Evolutionary conservation across 2,888 invertebrate species (phyloP), one percentile per base, ranked within the genome.

Genomic region (Drosophila sordidapex): DNA sequence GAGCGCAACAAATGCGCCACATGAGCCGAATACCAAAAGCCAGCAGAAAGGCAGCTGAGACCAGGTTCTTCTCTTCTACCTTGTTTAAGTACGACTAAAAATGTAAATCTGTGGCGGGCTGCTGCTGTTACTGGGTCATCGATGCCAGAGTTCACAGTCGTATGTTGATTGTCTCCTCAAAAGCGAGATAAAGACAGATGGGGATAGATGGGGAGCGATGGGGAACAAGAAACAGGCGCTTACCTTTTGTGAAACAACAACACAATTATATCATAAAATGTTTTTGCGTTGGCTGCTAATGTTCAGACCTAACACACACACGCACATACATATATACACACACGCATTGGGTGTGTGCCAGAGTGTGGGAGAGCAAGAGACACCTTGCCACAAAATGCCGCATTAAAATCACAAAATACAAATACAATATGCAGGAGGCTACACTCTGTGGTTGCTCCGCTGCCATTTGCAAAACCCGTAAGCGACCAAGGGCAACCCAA

Each of bases 401-500:
- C 85, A 86, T 89, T 86, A 87, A 89, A 89, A 89, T 86, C 89
- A 82, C 85, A 84, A 87, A 87, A 87, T 74, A 87, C 87, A 87
- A 86, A 84, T 82, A 86, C 81, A 82, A 81, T 82, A 82, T 82
- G 82, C 82, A 76, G 51, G 54, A 68, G 48, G 48, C 11, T 58
- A 79, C 70, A 71, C 56, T 63, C 71, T 79, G 80, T 54, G 80
- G 71, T 53, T 70, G 62, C 66, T 64, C 38, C 62, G 52, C 21
- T 21, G 53, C 54, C 25, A 54, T 36, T 54, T 54, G 36, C 54
- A 46, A 56, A 67, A 48, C 58, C 62, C 70, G 73, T 64, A 78
- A 70, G 75, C 74, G 67, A 40, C 53, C 62, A 21, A 21, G 15
- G 46, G 35, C n/a, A 36, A 53, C 67, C 51, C 64, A 46, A 73